phyloP scores from a whole-genome alignment of 1,140 invertebrate genomes.

The Drosophila oshimai region DNA sequence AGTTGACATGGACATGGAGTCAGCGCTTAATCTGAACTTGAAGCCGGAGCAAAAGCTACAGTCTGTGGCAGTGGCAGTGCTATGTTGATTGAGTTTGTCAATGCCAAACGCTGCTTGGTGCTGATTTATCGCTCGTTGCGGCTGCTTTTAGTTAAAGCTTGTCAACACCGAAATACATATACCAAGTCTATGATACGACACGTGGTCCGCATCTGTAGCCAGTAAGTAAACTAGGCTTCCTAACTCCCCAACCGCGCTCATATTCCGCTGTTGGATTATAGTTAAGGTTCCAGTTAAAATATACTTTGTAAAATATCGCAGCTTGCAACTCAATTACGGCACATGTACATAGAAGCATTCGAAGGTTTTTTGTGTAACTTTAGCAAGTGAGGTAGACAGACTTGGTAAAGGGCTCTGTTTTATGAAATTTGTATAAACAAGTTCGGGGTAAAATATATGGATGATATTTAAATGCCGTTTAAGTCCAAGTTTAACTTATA shows the following conservation, averaged over 20 bases:
- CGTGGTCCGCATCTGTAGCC: constrained; percentile 40
- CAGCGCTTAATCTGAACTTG: constrained; percentile 9
- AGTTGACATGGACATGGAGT: constrained; percentile 38
- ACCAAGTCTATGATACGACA: constrained; percentile 9
- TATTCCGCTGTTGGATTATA: constrained; percentile 48
- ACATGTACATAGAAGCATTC: constrained; percentile 63
- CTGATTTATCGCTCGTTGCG: constrained; percentile 64
- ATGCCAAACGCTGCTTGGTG: constrained; percentile 54
- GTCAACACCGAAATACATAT: constrained; percentile 38
- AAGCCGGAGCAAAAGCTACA: neutral
- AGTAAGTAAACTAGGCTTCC: constrained; percentile 71
- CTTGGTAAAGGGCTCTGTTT: constrained; percentile 17
- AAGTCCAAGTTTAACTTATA: too few relatives aligned
- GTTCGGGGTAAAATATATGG: constrained; percentile 23
- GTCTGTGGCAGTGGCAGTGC: constrained; percentile 14
- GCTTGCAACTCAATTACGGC: constrained; percentile 18
- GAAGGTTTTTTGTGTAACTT: constrained; percentile 40
- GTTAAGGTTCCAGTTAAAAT: constrained; percentile 28
- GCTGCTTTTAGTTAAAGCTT: constrained; percentile 51
- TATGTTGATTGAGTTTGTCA: constrained; percentile 75
- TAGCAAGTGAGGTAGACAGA: neutral
- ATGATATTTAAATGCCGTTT: constrained; percentile 45
- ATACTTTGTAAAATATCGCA: constrained; percentile 24
- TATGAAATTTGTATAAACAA: constrained; percentile 53
- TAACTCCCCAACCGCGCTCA: constrained; percentile 41